Evolutionary conservation across 2,888 invertebrate genomes (phyloP), one percentile per base, ranked within the genome.

Genomic region (Parnassius glacialis): DNA sequence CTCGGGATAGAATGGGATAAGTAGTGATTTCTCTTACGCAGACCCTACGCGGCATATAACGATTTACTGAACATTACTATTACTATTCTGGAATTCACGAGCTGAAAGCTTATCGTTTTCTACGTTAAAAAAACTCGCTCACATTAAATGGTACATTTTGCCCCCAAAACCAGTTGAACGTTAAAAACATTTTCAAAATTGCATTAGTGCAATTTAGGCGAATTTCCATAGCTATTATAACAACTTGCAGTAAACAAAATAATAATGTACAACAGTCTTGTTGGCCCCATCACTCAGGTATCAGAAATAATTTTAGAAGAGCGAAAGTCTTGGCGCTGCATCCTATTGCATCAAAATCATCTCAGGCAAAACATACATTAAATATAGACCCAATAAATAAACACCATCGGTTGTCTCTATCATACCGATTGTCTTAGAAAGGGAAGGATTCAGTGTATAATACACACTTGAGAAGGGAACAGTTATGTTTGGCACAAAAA

Each of bases 341-440:
- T 68, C 13, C 52, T 42, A 52, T 48, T 76, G 75, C 75, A 75
- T 70, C 69, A 73, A 76, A 80, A 66, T 78, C 75, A 76, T 64
- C 61, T 59, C 63, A 13, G 20, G 70, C 66, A 64, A 74, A 76
- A 76, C 75, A 76, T 61, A 52, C 47, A 10, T 34, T 10, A 47
- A 47, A 12, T 34, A 34, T 34, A 34, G 5, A 34, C 34, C 1
- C 9, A 48, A 16, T 51, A 16, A 51, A 10, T 51, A 10, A 48
- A 54, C 44, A 43, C 34, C n/a, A 11, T 44, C 13, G n/a, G 12
- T 11, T 55, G 13, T 51, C 50, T 16, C 60, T 51, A 42, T 51
- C 43, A 16, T 34, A 13, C 44, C 10, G 13, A 9, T 9, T 10
- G 1, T 16, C 47, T 13, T 45, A 44, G 52, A 53, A n/a, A 10